Evolutionary conservation across 2,113 vertebrate species (phyloP), one percentile per base, ranked within the genome.

Genomic region (Eleginops maclovinus): DNA sequence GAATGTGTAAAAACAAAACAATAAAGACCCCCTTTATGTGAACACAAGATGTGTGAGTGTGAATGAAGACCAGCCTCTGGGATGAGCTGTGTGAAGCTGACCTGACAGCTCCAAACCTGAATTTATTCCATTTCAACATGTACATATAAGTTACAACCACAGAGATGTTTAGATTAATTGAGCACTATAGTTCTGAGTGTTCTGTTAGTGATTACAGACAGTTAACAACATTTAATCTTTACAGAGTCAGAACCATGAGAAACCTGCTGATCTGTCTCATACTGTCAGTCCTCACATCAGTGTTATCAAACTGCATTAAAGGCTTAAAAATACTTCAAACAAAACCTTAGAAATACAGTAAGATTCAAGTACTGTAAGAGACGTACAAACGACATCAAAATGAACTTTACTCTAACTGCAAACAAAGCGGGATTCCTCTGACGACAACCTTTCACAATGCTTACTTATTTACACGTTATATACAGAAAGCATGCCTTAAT

Each of bases 71-170:
- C 8, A 24, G n/a, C 17, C 2, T 31, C 13, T 47, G 46, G 53
- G 47, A 28, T 61, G 24, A 79, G 44, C n/a, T 43, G 60, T 24
- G 31, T 63, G 41, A 1, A 21, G 70, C n/a, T 40, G 72, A 55
- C 41, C 24, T 68, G 7, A 26, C 67, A 76, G 61, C 70, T 36
- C 26, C 47, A 78, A 71, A 81, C 14, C 58, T 59, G 13, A 46
- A 65, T 83, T 81, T 51, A 85, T 85, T 87, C 22, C 15, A 13
- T 50, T 62, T 82, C 13, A 62, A 77, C 69, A 75, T 69, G 31
- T 69, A 17, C 75, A 76, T 53, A 9, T 41, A 55, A 66, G 1
- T 67, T 75, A 77, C 50, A 62, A 71, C 68, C 64, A 83, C 80
- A 74, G 47, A n/a, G 36, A 76, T 15, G 70, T 4, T 65, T 66